Evolutionary conservation across 2,113 vertebrate genomes (phyloP), one percentile per base, ranked within the genome.

Genomic region (Cervus canadensis): DNA sequence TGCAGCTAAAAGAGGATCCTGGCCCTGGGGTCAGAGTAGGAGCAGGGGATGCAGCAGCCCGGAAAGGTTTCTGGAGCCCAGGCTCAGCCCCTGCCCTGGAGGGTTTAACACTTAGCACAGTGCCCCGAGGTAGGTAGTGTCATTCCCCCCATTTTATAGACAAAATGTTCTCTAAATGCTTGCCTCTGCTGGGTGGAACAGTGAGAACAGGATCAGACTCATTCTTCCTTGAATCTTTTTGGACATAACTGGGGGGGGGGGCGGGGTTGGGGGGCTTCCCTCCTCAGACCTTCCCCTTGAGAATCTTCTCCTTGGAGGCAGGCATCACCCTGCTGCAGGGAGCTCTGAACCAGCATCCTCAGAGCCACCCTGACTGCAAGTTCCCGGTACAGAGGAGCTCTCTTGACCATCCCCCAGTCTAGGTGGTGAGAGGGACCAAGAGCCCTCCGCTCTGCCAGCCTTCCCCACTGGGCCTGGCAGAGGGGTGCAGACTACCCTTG

Each of bases 201-300:
- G 81, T 12, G 28, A 60, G 79, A n/a, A 52, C 33, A 50, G 50
- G 57, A 64, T 33, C 0, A 3, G 16, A 60, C 45, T 54, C 21
- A 2, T 23, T 48, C 54, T 78, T 40, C 43, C 45, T 64, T 30
- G 12, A 36, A 71, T 36, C 21, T 26, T 28, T 67, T 56, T 6
- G 14, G 85, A 94, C 11, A 0, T 36, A 36, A 15, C 2, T 0
- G 11, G 36, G 17, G 9, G 62, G n/a, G 33, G 8, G 17, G n/a
- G 6, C 0, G 0, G 21, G 19, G 2, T 1, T 15, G 40, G 12
- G 30, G 11, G 48, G 7, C 7, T 8, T 36, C 56, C 8, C 2
- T 7, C 25, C 26, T 28, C 33, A 54, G 67, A 36, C 43, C 28
- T 2, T 40, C 28, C 17, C 15, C 54, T 67, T 6, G 54, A n/a